Evolutionary conservation across 2,888 invertebrate species (phyloP), one percentile per base, ranked within the genome.

Genomic region (Nomada fucata): DNA sequence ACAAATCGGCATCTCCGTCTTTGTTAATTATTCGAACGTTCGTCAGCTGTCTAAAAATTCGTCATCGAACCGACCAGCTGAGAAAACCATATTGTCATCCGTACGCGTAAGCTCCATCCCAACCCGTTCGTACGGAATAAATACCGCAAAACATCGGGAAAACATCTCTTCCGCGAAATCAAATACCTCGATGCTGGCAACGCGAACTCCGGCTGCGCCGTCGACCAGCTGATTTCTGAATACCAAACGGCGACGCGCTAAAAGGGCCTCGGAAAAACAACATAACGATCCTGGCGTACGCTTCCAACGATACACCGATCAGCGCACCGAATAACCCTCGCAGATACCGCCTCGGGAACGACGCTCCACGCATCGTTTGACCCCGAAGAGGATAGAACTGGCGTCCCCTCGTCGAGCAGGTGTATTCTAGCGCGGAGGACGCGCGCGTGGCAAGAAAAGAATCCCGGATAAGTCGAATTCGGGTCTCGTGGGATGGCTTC

Each of bases 391-490:
- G 44, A 2, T 7, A 20, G 52, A 29, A 59, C 47, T 44, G 60
- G 47, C 47, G 47, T 15, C 47, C 36, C 10, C 9, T 60, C 36
- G 47, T 52, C 2, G 70, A 18, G 78, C 83, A 86, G 81, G 85
- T 86, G 86, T 85, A 86, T 80, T 50, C 73, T 70, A 23, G 52
- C n/a, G 18, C 59, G 53, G n/a, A 63, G 69, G 72, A 85, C 85
- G 82, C 83, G 88, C 83, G 83, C 84, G 82, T 80, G 76, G 60
- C 73, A 69, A 70, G 63, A 76, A 86, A 81, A 83, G 87, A 89
- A 88, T 88, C 89, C 85, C 26, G 88, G 89, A 89, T 90, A 89
- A 89, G 87, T 89, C 80, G 85, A 85, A 80, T 88, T 76, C 72
- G 18, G 36, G 75, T 67, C 74, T 68, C 60, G 67, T 23, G 36